Evolutionary conservation across 1,140 invertebrate genomes (phyloP), one percentile per base, ranked within the genome.

Genomic region (Oedothorax gibbosus): DNA sequence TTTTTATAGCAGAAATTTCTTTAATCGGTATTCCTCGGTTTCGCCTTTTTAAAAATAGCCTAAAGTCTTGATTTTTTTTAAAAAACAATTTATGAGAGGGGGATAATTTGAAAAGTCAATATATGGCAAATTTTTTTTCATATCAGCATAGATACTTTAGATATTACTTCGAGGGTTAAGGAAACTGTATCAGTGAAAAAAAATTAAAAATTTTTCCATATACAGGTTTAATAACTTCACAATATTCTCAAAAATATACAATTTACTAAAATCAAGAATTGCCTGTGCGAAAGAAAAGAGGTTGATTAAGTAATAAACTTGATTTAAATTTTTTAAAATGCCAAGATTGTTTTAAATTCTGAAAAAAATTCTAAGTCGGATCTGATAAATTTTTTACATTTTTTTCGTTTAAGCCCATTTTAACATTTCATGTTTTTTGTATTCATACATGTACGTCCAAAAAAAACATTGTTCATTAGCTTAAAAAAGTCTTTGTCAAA

Each of bases 1-100:
- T n/a, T 82, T 76, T 88, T 86, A 65, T 91, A 79, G 8, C 90
- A 78, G 90, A 73, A 88, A 89, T 91, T 86, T 90, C 88, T 14
- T 75, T 86, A 65, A 92, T 89, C 51, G 89, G 87, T 78, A 80
- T 81, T 12, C 90, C 89, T 82, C 88, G 89, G 87, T 87, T 88
- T 92, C 91, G 88, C 91, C 90, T 88, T 91, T 92, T 86, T n/a
- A n/a, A n/a, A n/a, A 92, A 89, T 87, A 89, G 14, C 91, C 91
- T 8, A 91, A 53, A 11, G 90, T 92, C 92, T 86, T 91, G 91
- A 86, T 91, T 91, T 60, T 90, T 15, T 60, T 86, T 8, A 88
- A 12, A 21, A 60, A 71, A 49, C 20, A 76, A 72, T 51, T 60
- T 68, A 87, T 81, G 71, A 73, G 68, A 53, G 82, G 21, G 35